These are phyloP conservation scores for Drosophila virilis DNA, from an alignment of 1,140 invertebrate species.

Conservation along the genomic window DNA sequence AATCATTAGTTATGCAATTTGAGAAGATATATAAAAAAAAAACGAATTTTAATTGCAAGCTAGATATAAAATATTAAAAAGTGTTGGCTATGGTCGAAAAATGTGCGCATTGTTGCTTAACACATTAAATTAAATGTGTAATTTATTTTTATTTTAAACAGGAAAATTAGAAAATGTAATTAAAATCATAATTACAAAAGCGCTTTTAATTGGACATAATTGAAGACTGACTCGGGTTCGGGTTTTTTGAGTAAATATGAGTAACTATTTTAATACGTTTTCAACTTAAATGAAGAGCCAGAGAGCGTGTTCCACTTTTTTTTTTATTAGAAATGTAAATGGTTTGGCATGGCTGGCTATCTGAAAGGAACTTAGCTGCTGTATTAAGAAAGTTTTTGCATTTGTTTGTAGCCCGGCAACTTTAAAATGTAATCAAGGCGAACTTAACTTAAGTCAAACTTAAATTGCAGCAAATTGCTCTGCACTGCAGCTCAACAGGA, in stretches of 20 bases:
- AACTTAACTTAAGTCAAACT: constrained; percentile 57
- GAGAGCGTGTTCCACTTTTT: too few relatives aligned
- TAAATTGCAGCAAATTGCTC: constrained; percentile 67
- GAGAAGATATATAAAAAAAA: constrained; percentile 46
- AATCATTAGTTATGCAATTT: constrained; percentile 81
- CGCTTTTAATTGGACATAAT: background rate
- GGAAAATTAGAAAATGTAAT: constrained; percentile 7
- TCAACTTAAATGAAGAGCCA: too few relatives aligned
- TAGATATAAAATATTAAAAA: constrained; percentile 6
- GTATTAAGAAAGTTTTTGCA: constrained; percentile 74
- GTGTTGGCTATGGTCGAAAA: background rate
- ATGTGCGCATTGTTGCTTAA: background rate
- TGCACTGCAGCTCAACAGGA: background rate
- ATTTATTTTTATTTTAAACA: constrained; percentile 29
- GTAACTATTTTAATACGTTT: background rate
- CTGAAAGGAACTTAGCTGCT: constrained; percentile 32
- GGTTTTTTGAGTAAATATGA: too few relatives aligned
- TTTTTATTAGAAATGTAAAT: constrained; percentile 64
- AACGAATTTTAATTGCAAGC: constrained; percentile 68
- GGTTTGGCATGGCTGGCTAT: constrained; percentile 53
- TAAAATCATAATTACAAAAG: constrained; percentile 7
- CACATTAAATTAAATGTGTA: constrained; percentile 3
- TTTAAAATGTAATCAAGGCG: constrained; percentile 76
- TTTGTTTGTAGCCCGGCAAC: constrained; percentile 53
- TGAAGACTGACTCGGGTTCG: background rate